These are phyloP conservation scores for Trematocara nigrifrons DNA, from an alignment of 2,113 vertebrate species.

Conservation along the genomic window DNA sequence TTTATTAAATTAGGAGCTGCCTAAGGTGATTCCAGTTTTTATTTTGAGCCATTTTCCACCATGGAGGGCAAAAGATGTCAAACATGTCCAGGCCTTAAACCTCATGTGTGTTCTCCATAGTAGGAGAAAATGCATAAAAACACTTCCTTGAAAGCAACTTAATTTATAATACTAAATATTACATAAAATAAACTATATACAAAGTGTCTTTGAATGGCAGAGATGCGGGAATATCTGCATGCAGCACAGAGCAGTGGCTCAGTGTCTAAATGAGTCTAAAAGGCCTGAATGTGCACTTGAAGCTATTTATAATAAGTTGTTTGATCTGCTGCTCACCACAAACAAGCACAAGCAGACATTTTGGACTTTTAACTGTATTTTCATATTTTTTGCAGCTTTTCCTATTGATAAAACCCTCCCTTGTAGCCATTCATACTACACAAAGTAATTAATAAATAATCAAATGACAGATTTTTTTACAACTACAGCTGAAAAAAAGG, in stretches of 20 bases:
- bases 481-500: not conserved
- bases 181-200: not conserved
- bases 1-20: not conserved
- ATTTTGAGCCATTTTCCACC: not conserved
- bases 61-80: not conserved
- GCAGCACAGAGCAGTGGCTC: not conserved
- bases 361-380: not conserved
- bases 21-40: not conserved
- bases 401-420: not conserved
- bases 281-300: not conserved
- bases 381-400: not conserved
- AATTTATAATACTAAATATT: not conserved
- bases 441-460: not conserved
- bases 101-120: not conserved
- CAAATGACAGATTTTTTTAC: not conserved
- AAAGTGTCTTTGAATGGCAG: not conserved
- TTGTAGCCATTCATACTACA: not conserved
- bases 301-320: not conserved
- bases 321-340: not conserved
- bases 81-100: not conserved
- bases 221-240: not conserved
- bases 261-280: not conserved
- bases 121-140: not conserved
- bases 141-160: not conserved
- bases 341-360: not conserved